Conservation (phyloP, 2,888 invertebrate genomes). For the Ophioninae sp. region DNA sequence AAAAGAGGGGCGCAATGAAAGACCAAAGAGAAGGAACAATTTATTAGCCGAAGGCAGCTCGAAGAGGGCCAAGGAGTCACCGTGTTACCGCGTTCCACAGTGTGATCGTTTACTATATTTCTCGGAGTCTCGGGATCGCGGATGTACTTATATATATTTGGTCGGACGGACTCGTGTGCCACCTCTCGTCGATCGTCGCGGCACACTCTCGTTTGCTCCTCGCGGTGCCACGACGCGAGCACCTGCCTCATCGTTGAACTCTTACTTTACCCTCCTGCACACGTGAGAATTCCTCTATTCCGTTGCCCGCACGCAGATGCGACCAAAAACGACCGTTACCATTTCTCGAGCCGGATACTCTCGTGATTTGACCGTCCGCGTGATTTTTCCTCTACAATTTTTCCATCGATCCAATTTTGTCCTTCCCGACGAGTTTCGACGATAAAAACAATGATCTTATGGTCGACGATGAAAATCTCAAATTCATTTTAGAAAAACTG, state of each 20-base stretch:
- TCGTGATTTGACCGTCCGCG: constrained; percentile 26
- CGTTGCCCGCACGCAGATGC: constrained; percentile 47
- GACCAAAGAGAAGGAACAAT: constrained; percentile 36
- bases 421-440: too few relatives aligned
- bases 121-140: constrained; percentile 32
- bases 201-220: constrained; percentile 53
- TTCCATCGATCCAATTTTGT: too few relatives aligned
- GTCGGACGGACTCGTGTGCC: constrained; percentile 33
- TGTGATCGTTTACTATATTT: constrained; percentile 53
- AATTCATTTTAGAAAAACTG: too few relatives aligned
- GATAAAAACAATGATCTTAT: too few relatives aligned
- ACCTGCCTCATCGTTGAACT: constrained; percentile 46
- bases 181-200: constrained; percentile 28
- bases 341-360: constrained; percentile 27
- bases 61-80: constrained; percentile 49
- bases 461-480: too few relatives aligned
- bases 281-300: constrained; percentile 53
- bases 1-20: constrained; percentile 21
- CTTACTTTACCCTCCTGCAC: constrained; percentile 16
- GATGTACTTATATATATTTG: neutral
- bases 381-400: neutral
- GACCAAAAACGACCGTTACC: constrained; percentile 45
- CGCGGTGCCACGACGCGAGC: constrained; percentile 32
- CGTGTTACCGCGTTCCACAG: constrained; percentile 55
- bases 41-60: constrained; percentile 38